Conservation (phyloP, 2,888 invertebrate species). For the Nysson spinosus region DNA sequence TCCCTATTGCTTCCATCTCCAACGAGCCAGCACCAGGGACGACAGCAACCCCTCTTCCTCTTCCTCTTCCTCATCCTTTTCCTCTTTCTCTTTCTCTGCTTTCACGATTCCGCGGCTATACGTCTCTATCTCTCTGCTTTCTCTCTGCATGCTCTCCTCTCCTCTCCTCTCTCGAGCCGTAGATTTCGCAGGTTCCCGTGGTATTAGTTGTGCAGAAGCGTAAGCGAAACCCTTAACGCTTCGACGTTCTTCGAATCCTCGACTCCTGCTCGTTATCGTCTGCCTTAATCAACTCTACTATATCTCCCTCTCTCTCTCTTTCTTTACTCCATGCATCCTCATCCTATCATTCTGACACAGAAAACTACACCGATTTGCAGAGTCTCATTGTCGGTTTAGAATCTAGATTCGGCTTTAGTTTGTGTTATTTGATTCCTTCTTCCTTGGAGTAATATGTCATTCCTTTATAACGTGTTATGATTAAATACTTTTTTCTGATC, state of each 20-base stretch:
- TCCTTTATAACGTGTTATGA: no score
- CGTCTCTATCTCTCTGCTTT: constrained; percentile 51
- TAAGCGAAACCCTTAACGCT: constrained; percentile 61
- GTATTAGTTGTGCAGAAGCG: no score
- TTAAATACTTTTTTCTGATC: no score
- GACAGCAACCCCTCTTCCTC: constrained; percentile 69
- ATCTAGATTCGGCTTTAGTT: no score
- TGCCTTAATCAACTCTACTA: constrained; percentile 53
- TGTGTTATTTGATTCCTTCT: no score
- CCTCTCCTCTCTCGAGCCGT: constrained; percentile 32
- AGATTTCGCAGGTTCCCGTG: constrained; percentile 50
- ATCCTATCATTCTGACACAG: no score
- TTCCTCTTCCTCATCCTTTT: constrained; percentile 36
- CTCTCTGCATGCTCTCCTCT: constrained; percentile 31
- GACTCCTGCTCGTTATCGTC: constrained; percentile 58
- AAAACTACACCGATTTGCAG: no score
- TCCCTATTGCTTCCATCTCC: constrained; percentile 78
- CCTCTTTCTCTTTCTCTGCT: constrained; percentile 29
- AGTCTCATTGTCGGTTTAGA: no score
- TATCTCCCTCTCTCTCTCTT: constrained; percentile 2
- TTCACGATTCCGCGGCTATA: constrained; percentile 54
- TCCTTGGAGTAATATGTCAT: no score
- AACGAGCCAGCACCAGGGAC: constrained; percentile 74
- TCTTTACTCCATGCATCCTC: neutral
- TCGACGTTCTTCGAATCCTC: constrained; percentile 63